Evolutionary conservation across 2,888 invertebrate species (phyloP).

Genomic region (Synergus gifuensis): DNA sequence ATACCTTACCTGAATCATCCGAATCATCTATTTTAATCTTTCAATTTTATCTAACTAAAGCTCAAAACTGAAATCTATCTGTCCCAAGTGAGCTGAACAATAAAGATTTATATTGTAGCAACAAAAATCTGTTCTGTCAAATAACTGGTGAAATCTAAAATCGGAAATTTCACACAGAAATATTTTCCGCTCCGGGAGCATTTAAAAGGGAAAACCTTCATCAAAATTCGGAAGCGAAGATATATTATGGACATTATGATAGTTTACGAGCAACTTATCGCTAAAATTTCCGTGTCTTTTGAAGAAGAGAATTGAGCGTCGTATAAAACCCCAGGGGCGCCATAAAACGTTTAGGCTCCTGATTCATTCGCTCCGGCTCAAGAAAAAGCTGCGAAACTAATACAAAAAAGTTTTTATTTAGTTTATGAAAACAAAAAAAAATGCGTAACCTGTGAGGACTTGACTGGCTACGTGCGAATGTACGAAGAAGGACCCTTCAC

Average conservation of each 20-base stretch:
- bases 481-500: background rate
- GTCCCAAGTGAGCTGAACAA: background rate
- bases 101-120: background rate
- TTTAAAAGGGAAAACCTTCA: background rate
- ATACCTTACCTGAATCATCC: slow-evolving; percentile 1
- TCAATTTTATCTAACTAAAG: too few species aligned
- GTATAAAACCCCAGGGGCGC: slow-evolving; percentile 34
- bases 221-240: slow-evolving; percentile 30
- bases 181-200: background rate
- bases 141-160: background rate
- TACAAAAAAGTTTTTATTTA: slow-evolving; percentile 31
- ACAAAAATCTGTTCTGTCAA: background rate
- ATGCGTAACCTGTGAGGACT: background rate
- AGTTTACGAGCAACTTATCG: slow-evolving; percentile 34
- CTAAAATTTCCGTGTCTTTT: slow-evolving; percentile 25
- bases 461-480: background rate
- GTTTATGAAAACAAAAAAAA: background rate
- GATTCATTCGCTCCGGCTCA: slow-evolving; percentile 12
- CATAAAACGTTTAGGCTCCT: slow-evolving; percentile 37
- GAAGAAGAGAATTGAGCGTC: slow-evolving; percentile 11
- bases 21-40: background rate
- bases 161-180: background rate
- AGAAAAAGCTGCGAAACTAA: slow-evolving; percentile 18
- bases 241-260: slow-evolving; percentile 30
- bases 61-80: background rate